Percentiles rank a stretch among this genome's conserved stretches.
phyloP scores from a whole-genome alignment of 2,113 vertebrate genomes.

The Pelecanus crispus region DNA sequence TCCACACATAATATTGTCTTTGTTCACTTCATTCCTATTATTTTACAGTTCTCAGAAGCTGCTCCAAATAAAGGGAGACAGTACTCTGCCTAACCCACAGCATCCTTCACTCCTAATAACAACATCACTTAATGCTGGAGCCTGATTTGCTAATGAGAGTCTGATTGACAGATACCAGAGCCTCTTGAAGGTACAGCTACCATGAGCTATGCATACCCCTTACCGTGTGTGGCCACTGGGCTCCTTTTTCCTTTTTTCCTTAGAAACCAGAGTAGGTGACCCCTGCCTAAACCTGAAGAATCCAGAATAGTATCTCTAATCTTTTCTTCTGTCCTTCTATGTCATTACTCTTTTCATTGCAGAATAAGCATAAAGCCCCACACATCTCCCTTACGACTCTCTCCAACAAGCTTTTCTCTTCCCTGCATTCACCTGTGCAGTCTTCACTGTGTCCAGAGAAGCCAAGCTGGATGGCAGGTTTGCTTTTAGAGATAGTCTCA shows the following conservation, averaged over 20 bases:
- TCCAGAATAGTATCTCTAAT: neutral
- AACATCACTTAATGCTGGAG: neutral
- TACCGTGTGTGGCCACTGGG: neutral
- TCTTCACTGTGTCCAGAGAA: neutral
- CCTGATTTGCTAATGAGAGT: neutral
- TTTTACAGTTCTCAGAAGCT: neutral
- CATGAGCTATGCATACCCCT: neutral
- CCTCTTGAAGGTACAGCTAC: neutral
- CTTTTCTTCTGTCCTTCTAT: neutral
- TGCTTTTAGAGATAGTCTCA: neutral
- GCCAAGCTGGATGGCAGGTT: neutral
- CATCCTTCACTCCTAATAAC: neutral
- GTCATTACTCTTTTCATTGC: neutral
- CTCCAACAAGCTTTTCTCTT: neutral
- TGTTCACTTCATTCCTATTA: neutral
- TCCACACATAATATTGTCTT: neutral
- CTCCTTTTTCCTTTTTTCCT: neutral
- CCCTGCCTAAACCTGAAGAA: neutral
- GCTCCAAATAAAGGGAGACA: neutral
- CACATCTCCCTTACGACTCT: neutral
- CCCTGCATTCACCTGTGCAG: neutral
- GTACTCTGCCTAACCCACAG: neutral
- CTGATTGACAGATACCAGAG: neutral
- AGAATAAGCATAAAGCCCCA: neutral
- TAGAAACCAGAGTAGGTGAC: neutral